phyloP scores from a whole-genome alignment of 92 coral and sea anemone species.

The Umimayanthus kanabou region DNA sequence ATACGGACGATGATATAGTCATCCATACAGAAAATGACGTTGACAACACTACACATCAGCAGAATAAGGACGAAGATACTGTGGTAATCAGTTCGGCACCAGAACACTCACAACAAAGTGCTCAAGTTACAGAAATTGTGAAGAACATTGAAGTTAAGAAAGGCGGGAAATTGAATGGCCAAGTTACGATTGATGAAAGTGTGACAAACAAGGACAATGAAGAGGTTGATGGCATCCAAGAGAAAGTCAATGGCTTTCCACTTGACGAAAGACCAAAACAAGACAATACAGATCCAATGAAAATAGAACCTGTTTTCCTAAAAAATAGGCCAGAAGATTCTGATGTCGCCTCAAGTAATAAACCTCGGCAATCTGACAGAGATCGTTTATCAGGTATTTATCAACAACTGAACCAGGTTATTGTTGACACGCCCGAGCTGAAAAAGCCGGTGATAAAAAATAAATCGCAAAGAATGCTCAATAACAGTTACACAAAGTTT shows the following conservation, averaged over 20 bases:
- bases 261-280: conserved; percentile 11
- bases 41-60: neutral
- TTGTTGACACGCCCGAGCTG: conserved; percentile 10
- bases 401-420: neutral
- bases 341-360: neutral
- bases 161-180: conserved; percentile 6
- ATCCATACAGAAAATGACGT: conserved; percentile 46
- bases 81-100: conserved; percentile 14
- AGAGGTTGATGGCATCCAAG: neutral
- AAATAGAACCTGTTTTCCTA: conserved; percentile 21
- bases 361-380: neutral
- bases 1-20: neutral
- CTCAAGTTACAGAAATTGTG: conserved; percentile 29
- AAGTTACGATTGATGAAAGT: conserved; percentile 29
- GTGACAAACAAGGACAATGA: conserved; percentile 32
- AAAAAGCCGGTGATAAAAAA: neutral
- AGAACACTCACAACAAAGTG: neutral
- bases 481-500: conserved; percentile 42
- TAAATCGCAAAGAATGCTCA: neutral
- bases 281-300: neutral
- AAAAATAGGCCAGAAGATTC: neutral
- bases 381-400: neutral
- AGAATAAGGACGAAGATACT: neutral
- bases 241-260: conserved; percentile 10
- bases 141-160: conserved; percentile 27